Conservation (phyloP, 1,140 invertebrate genomes). For the Aleiodes sp. region DNA sequence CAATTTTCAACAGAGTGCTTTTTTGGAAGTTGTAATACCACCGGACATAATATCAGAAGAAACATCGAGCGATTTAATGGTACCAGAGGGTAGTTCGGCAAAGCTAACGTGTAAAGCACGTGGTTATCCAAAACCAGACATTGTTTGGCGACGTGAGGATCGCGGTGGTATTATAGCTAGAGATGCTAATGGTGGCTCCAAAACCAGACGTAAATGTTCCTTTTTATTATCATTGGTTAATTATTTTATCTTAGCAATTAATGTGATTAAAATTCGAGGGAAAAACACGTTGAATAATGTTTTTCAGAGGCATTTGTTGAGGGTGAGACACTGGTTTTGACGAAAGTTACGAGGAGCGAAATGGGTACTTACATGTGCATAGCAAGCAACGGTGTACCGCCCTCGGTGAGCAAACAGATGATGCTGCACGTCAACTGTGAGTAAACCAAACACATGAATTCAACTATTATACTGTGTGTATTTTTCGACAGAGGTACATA, state of each 20-base stretch:
- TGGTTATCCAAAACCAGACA: conserved; percentile 85
- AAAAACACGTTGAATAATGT: conserved; percentile 25
- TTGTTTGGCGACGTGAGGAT: conserved; percentile 89
- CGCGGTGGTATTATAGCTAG: conserved; percentile 82
- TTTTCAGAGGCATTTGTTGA: conserved; percentile 73
- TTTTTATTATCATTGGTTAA: neutral
- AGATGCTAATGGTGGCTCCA: conserved; percentile 72
- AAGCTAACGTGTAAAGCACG: conserved; percentile 86
- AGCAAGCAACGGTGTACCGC: conserved; percentile 79
- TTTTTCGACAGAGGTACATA: neutral
- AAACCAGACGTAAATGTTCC: conserved; percentile 72
- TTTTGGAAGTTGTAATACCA: conserved; percentile 87
- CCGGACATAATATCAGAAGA: conserved; percentile 90
- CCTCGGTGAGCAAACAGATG: conserved; percentile 82
- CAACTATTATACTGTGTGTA: conserved; percentile 1
- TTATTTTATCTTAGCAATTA: neutral
- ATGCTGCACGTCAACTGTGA: conserved; percentile 87
- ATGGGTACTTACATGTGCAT: conserved; percentile 89
- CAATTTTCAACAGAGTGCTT: conserved; percentile 74
- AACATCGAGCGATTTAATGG: conserved; percentile 89
- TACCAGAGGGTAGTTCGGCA: conserved; percentile 88
- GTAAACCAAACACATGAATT: conserved; percentile 60
- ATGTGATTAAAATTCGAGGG: neutral
- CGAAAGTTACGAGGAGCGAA: conserved; percentile 83
- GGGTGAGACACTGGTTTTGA: conserved; percentile 79